Evolutionary conservation across 2,113 vertebrate species (phyloP).

Genomic region (Erpornis zantholeuca): DNA sequence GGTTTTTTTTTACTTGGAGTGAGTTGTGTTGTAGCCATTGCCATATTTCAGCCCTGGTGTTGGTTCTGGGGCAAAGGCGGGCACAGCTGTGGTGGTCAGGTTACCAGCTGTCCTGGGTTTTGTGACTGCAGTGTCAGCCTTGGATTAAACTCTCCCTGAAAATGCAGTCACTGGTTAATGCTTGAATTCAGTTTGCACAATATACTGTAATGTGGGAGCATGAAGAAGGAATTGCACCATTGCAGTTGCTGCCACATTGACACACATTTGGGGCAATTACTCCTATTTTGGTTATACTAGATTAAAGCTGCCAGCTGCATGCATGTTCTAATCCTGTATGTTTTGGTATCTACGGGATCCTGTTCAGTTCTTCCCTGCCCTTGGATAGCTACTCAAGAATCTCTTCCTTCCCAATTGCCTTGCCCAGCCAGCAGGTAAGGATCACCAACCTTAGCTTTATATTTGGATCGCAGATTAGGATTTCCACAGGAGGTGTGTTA

Average conservation of each 20-base stretch:
- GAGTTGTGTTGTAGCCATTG: not conserved
- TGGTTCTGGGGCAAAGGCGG: not conserved
- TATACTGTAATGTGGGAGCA: rapidly evolving
- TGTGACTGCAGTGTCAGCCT: not conserved
- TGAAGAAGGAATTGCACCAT: not conserved
- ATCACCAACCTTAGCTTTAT: not conserved
- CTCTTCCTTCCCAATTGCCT: not conserved
- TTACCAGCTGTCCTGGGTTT: not conserved
- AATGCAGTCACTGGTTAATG: not conserved
- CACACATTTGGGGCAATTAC: not conserved
- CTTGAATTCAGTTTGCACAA: not conserved
- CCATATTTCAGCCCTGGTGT: not conserved
- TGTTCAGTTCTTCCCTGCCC: not conserved
- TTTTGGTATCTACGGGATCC: not conserved
- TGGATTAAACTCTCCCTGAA: not conserved
- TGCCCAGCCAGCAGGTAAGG: not conserved
- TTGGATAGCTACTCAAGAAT: not conserved
- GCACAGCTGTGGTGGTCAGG: too few species aligned
- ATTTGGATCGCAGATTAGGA: not conserved
- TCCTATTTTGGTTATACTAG: not conserved
- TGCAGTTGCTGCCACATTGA: not conserved
- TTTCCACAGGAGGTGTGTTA: not conserved
- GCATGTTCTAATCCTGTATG: not conserved
- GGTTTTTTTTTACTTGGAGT: not conserved
- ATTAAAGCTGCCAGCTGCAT: not conserved